phyloP scores from a whole-genome alignment of 2,113 vertebrate genomes.

The Thamnophis sirtalis region DNA sequence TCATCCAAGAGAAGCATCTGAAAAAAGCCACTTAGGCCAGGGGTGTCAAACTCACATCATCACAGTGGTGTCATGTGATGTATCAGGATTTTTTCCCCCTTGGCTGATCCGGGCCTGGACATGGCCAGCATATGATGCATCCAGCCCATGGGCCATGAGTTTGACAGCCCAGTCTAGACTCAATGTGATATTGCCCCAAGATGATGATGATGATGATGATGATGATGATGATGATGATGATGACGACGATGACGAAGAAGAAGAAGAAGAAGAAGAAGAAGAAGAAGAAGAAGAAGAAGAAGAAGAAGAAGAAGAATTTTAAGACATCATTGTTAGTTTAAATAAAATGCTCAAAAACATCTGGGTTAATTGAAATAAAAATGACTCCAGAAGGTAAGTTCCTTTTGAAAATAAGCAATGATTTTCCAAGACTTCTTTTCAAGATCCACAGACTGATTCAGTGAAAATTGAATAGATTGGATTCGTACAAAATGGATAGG shows the following conservation, averaged over 20 bases:
- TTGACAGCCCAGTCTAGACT: background rate
- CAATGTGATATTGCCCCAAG: background rate
- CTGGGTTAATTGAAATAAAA: background rate
- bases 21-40: background rate
- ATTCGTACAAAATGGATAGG: background rate
- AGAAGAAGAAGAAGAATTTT: no score
- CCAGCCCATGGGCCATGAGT: accelerated
- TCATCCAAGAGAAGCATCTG: background rate
- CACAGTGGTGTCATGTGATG: no score
- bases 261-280: no score
- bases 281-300: no score
- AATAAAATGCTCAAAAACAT: background rate
- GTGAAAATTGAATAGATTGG: background rate
- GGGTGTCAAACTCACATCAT: no score
- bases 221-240: no score
- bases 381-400: background rate
- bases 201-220: background rate
- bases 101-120: no score
- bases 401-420: background rate
- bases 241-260: no score
- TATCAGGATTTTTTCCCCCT: no score
- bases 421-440: background rate
- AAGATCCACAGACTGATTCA: background rate
- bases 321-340: background rate
- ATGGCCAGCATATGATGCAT: no score